phyloP scores from a whole-genome alignment of 1,140 invertebrate species.

The Tribolium castaneum region DNA sequence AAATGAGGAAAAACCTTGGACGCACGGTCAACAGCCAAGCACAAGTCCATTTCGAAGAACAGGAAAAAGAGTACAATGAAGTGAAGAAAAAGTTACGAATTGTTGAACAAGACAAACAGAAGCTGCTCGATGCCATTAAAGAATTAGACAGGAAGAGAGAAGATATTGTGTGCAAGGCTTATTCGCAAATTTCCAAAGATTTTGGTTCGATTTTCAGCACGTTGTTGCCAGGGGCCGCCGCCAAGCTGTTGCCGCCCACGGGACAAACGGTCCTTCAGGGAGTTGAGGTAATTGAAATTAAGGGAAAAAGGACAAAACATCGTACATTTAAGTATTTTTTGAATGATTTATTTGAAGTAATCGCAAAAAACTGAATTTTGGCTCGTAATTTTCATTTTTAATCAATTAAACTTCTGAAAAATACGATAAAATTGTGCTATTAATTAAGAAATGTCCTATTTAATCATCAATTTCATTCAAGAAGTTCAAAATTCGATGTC shows the following conservation, averaged over 20 bases:
- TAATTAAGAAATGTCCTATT: no score
- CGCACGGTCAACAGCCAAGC: slow-evolving; percentile 87
- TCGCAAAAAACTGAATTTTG: no score
- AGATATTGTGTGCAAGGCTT: slow-evolving; percentile 82
- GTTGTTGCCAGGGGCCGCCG: slow-evolving; percentile 89
- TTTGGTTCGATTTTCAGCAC: slow-evolving; percentile 97
- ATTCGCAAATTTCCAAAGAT: slow-evolving; percentile 87
- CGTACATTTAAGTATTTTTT: no score
- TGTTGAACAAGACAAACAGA: slow-evolving; percentile 88
- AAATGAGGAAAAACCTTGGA: slow-evolving; percentile 78
- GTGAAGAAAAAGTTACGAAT: slow-evolving; percentile 84
- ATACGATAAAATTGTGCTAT: no score
- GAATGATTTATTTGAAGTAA: no score
- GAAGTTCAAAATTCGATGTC: no score
- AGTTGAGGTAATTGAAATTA: slow-evolving; percentile 88
- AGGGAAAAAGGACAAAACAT: no score
- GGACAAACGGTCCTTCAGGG: slow-evolving; percentile 84
- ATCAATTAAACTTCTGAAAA: no score
- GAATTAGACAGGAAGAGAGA: slow-evolving; percentile 93
- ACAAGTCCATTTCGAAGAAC: slow-evolving; percentile 85
- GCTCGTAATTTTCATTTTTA: no score
- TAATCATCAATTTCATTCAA: no score
- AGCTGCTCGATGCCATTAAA: slow-evolving; percentile 84
- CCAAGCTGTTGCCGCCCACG: slow-evolving; percentile 83
- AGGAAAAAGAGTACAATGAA: slow-evolving; percentile 88